phyloP scores from a whole-genome alignment of 2,888 invertebrate genomes.

The Sesia bembeciformis region DNA sequence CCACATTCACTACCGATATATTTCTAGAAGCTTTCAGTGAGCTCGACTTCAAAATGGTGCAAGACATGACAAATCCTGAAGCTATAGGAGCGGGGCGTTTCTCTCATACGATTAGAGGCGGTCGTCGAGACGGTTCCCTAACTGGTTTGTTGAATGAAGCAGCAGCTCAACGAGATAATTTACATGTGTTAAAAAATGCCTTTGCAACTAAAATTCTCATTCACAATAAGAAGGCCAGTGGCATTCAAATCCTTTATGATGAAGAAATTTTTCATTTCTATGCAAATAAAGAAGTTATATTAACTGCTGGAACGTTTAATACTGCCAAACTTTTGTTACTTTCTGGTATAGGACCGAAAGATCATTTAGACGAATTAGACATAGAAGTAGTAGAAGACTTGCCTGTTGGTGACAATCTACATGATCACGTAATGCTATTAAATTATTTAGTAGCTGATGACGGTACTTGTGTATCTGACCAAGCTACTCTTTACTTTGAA shows the following conservation, averaged over 20 bases:
- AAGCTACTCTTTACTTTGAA: slow-evolving; percentile 22
- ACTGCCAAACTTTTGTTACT: slow-evolving; percentile 46
- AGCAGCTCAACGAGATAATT: slow-evolving; percentile 17
- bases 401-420: slow-evolving; percentile 50
- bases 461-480: slow-evolving; percentile 32
- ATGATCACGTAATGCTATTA: slow-evolving; percentile 49
- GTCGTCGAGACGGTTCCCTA: slow-evolving; percentile 38
- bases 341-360: slow-evolving; percentile 48
- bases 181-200: slow-evolving; percentile 36
- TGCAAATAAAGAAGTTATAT: slow-evolving; percentile 38
- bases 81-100: slow-evolving; percentile 46
- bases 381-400: slow-evolving; percentile 34
- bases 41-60: slow-evolving; percentile 36
- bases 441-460: slow-evolving; percentile 35
- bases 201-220: slow-evolving; percentile 37
- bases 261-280: slow-evolving; percentile 24
- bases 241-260: slow-evolving; percentile 25
- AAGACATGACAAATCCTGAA: slow-evolving; percentile 29
- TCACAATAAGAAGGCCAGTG: slow-evolving; percentile 29
- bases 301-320: slow-evolving; percentile 53
- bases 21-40: slow-evolving; percentile 43
- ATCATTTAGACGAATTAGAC: slow-evolving; percentile 26
- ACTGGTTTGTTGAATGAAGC: slow-evolving; percentile 39
- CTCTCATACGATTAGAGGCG: slow-evolving; percentile 44
- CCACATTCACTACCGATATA: slow-evolving; percentile 21